Percentiles rank a stretch among this genome's conserved stretches.
These are phyloP conservation scores for Nothoprocta perdicaria DNA, from an alignment of 2,113 vertebrate species.

Conservation along the genomic window DNA sequence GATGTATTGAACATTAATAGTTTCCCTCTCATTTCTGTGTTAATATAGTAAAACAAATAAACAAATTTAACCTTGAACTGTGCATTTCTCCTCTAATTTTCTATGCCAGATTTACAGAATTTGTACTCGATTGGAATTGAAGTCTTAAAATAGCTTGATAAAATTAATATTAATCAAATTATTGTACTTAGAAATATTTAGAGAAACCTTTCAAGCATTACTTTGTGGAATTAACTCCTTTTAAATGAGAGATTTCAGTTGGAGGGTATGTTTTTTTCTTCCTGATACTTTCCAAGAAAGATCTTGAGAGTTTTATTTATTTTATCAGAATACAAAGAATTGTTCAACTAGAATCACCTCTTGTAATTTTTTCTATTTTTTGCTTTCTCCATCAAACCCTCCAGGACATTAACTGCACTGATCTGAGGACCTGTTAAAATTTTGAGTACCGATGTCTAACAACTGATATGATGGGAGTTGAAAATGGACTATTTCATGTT, in stretches of 20 bases:
- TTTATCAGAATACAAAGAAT: not conserved
- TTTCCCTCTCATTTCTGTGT: not conserved
- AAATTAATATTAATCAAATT: not conserved
- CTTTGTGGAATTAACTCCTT: not conserved
- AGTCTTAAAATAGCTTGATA: not conserved
- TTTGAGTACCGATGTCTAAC: not conserved
- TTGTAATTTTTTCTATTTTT: not conserved
- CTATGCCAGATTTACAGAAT: not conserved
- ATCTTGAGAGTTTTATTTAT: not conserved
- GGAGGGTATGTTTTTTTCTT: not conserved
- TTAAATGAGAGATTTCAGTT: not conserved
- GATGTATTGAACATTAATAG: not conserved
- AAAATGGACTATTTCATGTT: conserved; percentile 3
- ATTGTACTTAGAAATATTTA: not conserved
- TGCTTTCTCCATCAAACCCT: not conserved
- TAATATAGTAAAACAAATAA: not conserved
- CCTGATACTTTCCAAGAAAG: not conserved
- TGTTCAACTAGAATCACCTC: not conserved
- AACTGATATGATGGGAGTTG: not conserved
- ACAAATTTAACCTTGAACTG: not conserved
- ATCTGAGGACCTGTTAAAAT: not conserved
- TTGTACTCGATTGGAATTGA: not conserved
- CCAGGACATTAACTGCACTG: not conserved
- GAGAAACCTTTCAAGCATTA: not conserved
- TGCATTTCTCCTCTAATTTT: not conserved